These are phyloP conservation scores for Cryptocephalus primarius DNA, from an alignment of 2,888 invertebrate genomes.

Conservation along the genomic window DNA sequence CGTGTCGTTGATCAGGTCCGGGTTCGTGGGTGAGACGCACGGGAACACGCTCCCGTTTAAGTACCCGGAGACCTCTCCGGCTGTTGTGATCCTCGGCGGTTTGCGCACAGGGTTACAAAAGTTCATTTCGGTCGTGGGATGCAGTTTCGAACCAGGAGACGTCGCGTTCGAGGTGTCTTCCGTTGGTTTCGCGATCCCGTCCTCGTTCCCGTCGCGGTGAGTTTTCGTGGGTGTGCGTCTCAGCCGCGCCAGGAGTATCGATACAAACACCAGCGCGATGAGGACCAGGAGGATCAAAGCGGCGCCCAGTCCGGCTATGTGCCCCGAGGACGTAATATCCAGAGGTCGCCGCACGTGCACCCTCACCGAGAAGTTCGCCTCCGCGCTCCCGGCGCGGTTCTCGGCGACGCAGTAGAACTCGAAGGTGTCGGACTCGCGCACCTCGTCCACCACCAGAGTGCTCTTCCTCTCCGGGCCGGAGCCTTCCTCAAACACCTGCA, in stretches of 20 bases:
- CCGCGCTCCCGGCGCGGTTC: constrained; percentile 77
- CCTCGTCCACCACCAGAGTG: constrained; percentile 65
- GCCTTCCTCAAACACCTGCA: constrained; percentile 66
- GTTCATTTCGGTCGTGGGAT: constrained; percentile 36
- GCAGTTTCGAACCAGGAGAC: background rate
- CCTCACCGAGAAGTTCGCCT: constrained; percentile 81
- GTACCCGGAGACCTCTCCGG: constrained; percentile 58
- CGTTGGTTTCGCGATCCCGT: constrained; percentile 45
- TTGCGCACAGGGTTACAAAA: constrained; percentile 59
- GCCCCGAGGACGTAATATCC: constrained; percentile 74
- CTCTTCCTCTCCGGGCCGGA: constrained; percentile 61
- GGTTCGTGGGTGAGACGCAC: constrained; percentile 67
- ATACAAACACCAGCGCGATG: constrained; percentile 59
- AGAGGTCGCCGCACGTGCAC: constrained; percentile 64
- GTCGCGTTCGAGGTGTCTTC: constrained; percentile 15
- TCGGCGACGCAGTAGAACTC: constrained; percentile 86
- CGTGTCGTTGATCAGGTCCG: constrained; percentile 77
- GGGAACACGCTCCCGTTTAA: constrained; percentile 54
- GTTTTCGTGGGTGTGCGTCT: constrained; percentile 38
- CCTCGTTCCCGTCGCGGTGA: constrained; percentile 36
- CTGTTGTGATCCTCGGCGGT: constrained; percentile 55
- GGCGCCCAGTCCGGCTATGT: constrained; percentile 76
- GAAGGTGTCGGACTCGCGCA: constrained; percentile 70
- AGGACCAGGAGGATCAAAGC: constrained; percentile 69
- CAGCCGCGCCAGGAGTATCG: constrained; percentile 63